Base-by-base conservation (phyloP, 1,140 invertebrate species). In the Cepaea nemoralis region DNA sequence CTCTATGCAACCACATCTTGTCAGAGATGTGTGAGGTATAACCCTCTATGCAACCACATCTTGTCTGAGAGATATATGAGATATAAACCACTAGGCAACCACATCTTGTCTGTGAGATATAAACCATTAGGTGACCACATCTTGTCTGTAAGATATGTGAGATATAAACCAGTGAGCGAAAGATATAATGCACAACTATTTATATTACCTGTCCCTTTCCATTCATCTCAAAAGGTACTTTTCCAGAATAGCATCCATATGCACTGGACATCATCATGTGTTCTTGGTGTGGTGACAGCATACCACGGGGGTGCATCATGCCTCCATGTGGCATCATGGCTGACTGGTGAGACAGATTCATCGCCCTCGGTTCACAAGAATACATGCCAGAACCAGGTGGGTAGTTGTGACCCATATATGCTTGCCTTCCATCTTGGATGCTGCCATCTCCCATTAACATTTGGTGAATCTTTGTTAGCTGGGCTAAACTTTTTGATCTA, bases 241-340 rank as follows among this genome's bases (percentile, higher is more conserved):
- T 84, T 45, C 80, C 80, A 24, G 77, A 74, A 19, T 81, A 76
- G 19, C 81, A 63, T 67, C 80, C 45, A 48, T 78, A 81, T 45
- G 83, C 84, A 77, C 81, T 84, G 48, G 83, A 84, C 22, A 77
- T 71, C 80, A 89, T 89, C 86, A 90, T 88, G 37, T 83, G 84
- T 67, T 84, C 82, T 39, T 87, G 85, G 27, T 85, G 85, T 78
- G 86, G 77, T 16, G 83, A 78, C 82, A 86, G 84, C 86, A 87
- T 83, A 39, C 85, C 84, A 79, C 83, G 86, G 42, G 81, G 71
- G 35, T 84, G 82, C 89, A 91, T 91, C 89, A 86, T 90, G 42
- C 86, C 79, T 77, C 81, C 70, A 80, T 73, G 59, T 73, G 70
- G 63, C 84, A 85, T 85, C 82, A 85, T 85, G 80, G 84, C 85